Evolutionary conservation across 2,797 vertebrate species (phyloP), one percentile per base, ranked within the genome.

Genomic region (Brachyalestes nurse): DNA sequence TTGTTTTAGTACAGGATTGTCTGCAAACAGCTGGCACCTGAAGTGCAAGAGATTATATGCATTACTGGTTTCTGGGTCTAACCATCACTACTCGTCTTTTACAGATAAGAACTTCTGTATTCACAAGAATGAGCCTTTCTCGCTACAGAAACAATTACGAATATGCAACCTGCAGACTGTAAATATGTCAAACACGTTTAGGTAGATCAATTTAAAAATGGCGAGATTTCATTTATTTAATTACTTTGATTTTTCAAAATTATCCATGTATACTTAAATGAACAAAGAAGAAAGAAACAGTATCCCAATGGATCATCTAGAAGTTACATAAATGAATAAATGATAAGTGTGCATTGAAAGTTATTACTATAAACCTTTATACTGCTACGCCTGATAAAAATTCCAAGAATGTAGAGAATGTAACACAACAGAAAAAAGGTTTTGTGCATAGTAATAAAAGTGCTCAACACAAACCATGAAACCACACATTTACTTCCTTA

Each of bases 381-480:
- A 40, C 5, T 64, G 14, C 14, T 49, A 74, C 34, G 40, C 16
- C 7, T 66, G 12, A 57, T 74, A 55, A 38, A 53, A 71, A 51
- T 4, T 6, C 13, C 7, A 25, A 47, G 19, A 25, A 23, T 49
- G 21, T 14, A 34, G 34, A 40, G 42, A 13, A 38, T 34, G 10
- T 38, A 70, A 65, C 49, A 72, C n/a, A 8, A 73, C 10, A n/a
- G 0, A 17, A 80, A 58, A 58, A 4, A 5, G 25, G 47, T 21
- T 21, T 70, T 45, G 19, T 71, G 72, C 75, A 81, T 70, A 58
- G 72, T 58, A 42, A 57, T 58, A 51, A 55, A 49, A 66, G 38
- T 72, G 69, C 62, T 61, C 75, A 17, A 12, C 21, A 73, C 47
- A 73, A 77, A 34, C 69, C 55, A 64, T 51, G 57, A 78, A 62